Percentiles rank a stretch among this genome's conserved stretches.
Evolutionary conservation across 1,140 invertebrate genomes (phyloP).

Genomic region (Penaeus vannamei): DNA sequence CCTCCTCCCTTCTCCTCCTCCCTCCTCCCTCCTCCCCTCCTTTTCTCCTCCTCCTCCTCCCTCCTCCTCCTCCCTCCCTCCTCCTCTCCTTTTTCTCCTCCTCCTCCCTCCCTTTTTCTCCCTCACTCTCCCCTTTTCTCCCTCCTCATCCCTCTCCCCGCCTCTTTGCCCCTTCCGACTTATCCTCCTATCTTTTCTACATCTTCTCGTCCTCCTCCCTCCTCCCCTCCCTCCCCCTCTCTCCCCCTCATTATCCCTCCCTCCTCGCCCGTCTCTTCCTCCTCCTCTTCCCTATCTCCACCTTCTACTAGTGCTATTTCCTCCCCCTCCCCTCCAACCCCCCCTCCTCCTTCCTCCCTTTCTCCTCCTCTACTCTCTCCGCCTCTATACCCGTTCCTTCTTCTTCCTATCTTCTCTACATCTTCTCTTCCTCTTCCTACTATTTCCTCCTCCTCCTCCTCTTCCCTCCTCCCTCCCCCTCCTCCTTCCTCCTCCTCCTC

Average conservation of each 20-base stretch:
- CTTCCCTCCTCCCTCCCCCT: too few species aligned
- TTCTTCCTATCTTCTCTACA: background rate
- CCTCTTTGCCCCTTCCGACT: background rate
- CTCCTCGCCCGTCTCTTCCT: too few species aligned
- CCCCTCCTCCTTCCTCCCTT: slow-evolving; percentile 2
- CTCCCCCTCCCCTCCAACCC: background rate
- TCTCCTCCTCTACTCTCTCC: background rate
- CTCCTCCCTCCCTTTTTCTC: slow-evolving; percentile 39
- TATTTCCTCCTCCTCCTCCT: too few species aligned
- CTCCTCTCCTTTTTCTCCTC: slow-evolving; percentile 32
- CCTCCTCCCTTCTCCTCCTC: background rate
- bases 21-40: background rate
- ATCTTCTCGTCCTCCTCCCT: background rate
- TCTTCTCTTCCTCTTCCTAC: background rate
- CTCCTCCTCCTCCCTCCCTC: background rate
- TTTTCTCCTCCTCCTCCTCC: too few species aligned
- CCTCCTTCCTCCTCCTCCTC: too few species aligned
- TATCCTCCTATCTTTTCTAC: background rate
- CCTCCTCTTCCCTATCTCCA: background rate
- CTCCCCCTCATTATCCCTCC: too few species aligned
- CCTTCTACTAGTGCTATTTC: background rate
- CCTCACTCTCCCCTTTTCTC: slow-evolving; percentile 30
- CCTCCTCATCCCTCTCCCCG: slow-evolving; percentile 2
- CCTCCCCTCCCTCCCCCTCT: background rate
- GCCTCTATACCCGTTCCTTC: background rate